Evolutionary conservation across 2,797 vertebrate genomes (phyloP).

Genomic region (Phataginus tetradactyla): DNA sequence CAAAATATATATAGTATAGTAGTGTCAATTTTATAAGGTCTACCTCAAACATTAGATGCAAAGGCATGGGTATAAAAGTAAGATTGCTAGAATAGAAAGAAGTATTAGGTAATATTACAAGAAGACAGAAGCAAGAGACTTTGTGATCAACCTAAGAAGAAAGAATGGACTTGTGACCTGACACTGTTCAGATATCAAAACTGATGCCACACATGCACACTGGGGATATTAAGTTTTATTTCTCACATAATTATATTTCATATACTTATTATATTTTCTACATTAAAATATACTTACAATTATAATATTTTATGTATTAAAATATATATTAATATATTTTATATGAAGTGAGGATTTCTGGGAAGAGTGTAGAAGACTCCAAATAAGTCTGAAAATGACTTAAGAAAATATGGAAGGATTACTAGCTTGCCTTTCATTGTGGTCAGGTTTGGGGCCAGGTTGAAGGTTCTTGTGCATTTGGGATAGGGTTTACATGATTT

Average conservation of each 20-base stretch:
- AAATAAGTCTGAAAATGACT: not conserved
- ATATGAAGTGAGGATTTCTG: not conserved
- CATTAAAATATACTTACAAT: too few species aligned
- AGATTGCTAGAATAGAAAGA: not conserved
- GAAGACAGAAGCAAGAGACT: not conserved
- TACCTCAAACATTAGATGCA: not conserved
- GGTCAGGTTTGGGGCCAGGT: not conserved
- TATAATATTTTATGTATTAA: too few species aligned
- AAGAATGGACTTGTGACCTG: not conserved
- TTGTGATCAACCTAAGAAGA: not conserved
- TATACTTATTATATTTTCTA: too few species aligned
- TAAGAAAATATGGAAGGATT: not conserved
- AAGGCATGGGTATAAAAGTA: not conserved
- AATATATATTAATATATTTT: too few species aligned
- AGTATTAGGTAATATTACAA: not conserved
- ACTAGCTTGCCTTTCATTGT: not conserved
- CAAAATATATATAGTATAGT: not conserved
- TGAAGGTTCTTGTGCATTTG: not conserved
- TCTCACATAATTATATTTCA: not conserved
- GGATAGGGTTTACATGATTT: not conserved
- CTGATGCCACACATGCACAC: not conserved
- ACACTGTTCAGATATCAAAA: not conserved
- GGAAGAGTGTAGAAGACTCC: not conserved
- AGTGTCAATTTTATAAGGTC: not conserved
- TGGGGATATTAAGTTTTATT: not conserved